Evolutionary conservation across 1,140 invertebrate genomes (phyloP).

Genomic region (Drosophila oshimai): DNA sequence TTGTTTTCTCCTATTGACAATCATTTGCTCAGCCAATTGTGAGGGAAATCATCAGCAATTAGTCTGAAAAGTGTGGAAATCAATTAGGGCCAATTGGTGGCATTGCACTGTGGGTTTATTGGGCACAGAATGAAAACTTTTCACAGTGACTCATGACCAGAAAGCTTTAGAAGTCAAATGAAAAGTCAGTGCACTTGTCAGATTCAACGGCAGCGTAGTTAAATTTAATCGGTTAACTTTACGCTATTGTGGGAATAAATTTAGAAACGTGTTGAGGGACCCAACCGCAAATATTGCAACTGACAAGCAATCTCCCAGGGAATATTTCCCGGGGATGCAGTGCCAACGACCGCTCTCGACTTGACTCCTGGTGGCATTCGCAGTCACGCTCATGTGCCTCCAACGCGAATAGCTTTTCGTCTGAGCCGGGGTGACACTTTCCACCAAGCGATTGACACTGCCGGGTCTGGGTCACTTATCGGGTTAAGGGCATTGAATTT

Average conservation of each 20-base stretch:
- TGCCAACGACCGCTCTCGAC: slow-evolving; percentile 18
- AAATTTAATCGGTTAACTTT: slow-evolving; percentile 25
- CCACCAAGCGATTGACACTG: slow-evolving; percentile 5
- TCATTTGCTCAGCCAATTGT: slow-evolving; percentile 20
- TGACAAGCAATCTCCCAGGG: slow-evolving; percentile 29
- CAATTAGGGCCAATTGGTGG: slow-evolving; percentile 72
- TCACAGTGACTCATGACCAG: not conserved
- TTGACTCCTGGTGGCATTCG: slow-evolving; percentile 8
- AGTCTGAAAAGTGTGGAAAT: slow-evolving; percentile 55
- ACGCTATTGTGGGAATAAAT: not conserved
- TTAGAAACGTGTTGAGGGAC: not conserved
- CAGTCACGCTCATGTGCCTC: slow-evolving; percentile 33
- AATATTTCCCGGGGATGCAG: slow-evolving; percentile 9
- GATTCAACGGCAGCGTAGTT: not conserved
- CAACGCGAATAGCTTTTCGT: slow-evolving; percentile 5
- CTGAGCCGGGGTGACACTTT: slow-evolving; percentile 12
- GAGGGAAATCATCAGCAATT: slow-evolving; percentile 20
- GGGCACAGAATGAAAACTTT: slow-evolving; percentile 15
- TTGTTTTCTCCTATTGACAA: slow-evolving; percentile 42
- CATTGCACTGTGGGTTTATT: slow-evolving; percentile 32
- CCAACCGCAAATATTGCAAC: slow-evolving; percentile 8
- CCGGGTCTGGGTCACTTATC: slow-evolving; percentile 17
- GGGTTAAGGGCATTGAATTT: slow-evolving; percentile 14
- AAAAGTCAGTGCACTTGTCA: slow-evolving; percentile 56
- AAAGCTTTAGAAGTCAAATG: slow-evolving; percentile 46